Evolutionary conservation across 2,888 invertebrate genomes (phyloP).

Genomic region (Punctoribates punctum): DNA sequence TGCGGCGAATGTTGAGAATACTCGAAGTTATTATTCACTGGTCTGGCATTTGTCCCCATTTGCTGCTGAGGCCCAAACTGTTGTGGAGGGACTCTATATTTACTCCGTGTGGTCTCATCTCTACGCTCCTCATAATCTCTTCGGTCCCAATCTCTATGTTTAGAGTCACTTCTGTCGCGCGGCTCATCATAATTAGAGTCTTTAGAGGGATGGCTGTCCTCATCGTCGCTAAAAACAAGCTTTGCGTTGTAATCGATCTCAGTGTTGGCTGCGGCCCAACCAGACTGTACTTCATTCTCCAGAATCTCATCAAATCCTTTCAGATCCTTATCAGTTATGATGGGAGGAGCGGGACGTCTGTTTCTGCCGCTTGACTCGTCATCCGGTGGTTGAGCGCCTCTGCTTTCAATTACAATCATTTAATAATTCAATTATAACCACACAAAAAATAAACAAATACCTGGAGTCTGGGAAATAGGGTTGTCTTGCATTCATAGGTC

Average conservation of each 20-base stretch:
- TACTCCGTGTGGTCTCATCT: neutral
- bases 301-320: conserved; percentile 84
- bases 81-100: neutral
- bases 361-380: neutral
- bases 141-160: neutral
- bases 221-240: conserved; percentile 89
- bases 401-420: neutral
- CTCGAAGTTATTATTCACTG: conserved; percentile 1
- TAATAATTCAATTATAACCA: conserved; percentile 4
- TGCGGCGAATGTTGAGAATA: conserved; percentile 6
- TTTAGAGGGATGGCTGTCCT: conserved; percentile 54
- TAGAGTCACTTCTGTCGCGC: neutral
- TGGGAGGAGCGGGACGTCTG: conserved; percentile 56
- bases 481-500: neutral
- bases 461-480: conserved; percentile 15
- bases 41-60: conserved; percentile 11
- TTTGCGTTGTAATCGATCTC: conserved; percentile 94
- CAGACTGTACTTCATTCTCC: conserved; percentile 57
- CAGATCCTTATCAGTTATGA: conserved; percentile 87
- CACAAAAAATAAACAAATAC: neutral
- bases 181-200: neutral
- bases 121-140: conserved; percentile 1
- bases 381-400: neutral
- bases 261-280: conserved; percentile 82
- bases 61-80: neutral